Evolutionary conservation across 2,888 invertebrate species (phyloP).

Genomic region (Hedychridium roseum): DNA sequence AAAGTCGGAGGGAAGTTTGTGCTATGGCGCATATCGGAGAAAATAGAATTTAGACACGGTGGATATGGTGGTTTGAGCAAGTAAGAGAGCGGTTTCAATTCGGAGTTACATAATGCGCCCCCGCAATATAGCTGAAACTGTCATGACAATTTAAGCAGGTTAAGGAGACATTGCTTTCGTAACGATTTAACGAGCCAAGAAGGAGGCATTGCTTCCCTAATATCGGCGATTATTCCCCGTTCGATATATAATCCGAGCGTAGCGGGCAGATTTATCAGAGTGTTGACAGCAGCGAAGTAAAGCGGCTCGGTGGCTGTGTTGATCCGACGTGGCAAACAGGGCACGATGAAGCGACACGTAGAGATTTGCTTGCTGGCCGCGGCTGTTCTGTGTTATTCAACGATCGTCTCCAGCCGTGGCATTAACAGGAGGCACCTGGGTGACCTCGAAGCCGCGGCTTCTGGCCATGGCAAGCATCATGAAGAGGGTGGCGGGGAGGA

Average conservation of each 20-base stretch:
- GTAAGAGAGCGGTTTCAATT: constrained; percentile 40
- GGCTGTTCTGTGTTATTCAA: constrained; percentile 1
- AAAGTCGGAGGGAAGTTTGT: no score
- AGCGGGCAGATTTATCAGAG: constrained; percentile 39
- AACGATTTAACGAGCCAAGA: constrained; percentile 42
- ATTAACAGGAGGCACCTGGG: constrained; percentile 65
- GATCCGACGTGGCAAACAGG: background rate
- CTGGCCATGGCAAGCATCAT: constrained; percentile 60
- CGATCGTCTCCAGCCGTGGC: constrained; percentile 58
- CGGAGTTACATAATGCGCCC: constrained; percentile 39
- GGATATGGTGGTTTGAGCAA: constrained; percentile 35
- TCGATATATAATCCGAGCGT: constrained; percentile 54
- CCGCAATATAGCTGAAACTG: constrained; percentile 34
- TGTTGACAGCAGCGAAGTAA: constrained; percentile 32
- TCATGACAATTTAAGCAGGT: constrained; percentile 48
- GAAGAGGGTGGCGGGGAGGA: constrained; percentile 75
- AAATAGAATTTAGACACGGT: constrained; percentile 21
- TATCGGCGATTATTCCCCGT: constrained; percentile 46
- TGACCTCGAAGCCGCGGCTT: constrained; percentile 69
- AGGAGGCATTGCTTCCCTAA: constrained; percentile 47
- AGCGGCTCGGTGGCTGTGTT: constrained; percentile 14
- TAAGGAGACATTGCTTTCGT: constrained; percentile 54
- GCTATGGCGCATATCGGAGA: no score
- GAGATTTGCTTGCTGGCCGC: constrained; percentile 20
- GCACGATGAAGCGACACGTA: constrained; percentile 23